Evolutionary conservation across 2,888 invertebrate species (phyloP).

Genomic region (Tenthredo scrophulariae): DNA sequence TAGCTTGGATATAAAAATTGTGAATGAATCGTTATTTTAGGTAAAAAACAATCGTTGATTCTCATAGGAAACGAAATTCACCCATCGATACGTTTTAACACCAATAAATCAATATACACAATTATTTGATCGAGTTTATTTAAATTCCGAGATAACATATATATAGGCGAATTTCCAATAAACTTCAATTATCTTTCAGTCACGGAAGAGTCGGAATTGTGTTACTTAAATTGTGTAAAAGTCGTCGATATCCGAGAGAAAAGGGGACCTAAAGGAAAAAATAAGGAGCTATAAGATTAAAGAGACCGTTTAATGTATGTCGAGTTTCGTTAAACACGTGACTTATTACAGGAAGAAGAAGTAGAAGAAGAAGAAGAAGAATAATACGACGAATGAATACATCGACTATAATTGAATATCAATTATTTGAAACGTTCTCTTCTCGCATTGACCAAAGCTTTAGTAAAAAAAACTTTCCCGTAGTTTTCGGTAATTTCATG

Average conservation of each 20-base stretch:
- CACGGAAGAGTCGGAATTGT: slow-evolving; percentile 14
- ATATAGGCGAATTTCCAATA: slow-evolving; percentile 40
- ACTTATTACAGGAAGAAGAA: slow-evolving; percentile 5
- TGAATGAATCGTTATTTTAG: not conserved
- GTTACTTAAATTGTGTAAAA: slow-evolving; percentile 39
- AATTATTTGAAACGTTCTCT: not conserved
- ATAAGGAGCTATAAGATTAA: slow-evolving; percentile 5
- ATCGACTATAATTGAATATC: not conserved
- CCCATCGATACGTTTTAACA: not conserved
- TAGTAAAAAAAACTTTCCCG: not conserved
- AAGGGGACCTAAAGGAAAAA: not conserved
- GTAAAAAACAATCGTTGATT: not conserved
- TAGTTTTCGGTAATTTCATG: not conserved
- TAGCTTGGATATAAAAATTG: not conserved
- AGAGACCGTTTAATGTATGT: slow-evolving; percentile 10
- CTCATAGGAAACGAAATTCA: not conserved
- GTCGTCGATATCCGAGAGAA: slow-evolving; percentile 29
- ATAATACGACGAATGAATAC: not conserved
- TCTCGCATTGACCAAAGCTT: not conserved
- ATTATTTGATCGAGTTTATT: slow-evolving; percentile 18
- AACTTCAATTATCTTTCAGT: slow-evolving; percentile 43
- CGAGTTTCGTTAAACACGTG: not conserved
- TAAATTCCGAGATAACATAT: slow-evolving; percentile 13
- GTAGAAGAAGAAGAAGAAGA: slow-evolving; percentile 6
- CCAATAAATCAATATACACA: slow-evolving; percentile 29